phyloP scores from a whole-genome alignment of 92 coral and sea anemone species.

The Bergia puertoricense region DNA sequence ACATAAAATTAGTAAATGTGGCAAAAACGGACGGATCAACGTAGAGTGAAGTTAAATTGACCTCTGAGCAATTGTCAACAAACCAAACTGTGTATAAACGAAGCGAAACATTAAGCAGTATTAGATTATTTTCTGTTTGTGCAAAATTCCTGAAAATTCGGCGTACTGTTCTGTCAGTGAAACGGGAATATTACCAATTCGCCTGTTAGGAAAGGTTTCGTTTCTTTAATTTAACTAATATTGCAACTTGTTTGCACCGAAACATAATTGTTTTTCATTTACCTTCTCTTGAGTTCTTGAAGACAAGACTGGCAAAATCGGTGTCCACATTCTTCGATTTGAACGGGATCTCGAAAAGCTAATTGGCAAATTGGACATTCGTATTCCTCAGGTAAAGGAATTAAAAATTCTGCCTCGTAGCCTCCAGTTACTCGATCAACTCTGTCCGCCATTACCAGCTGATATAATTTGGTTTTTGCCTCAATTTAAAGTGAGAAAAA shows the following conservation, averaged over 20 bases:
- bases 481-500: neutral
- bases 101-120: neutral
- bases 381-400: constrained; percentile 88
- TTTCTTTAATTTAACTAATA: too few species aligned
- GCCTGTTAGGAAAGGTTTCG: neutral
- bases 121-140: neutral
- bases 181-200: neutral
- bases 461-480: neutral
- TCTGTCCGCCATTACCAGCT: constrained; percentile 81
- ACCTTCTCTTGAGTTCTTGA: constrained; percentile 94
- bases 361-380: constrained; percentile 99
- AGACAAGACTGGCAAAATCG: constrained; percentile 96
- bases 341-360: constrained; percentile 97
- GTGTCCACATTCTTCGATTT: constrained; percentile 97
- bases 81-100: neutral
- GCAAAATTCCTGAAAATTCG: neutral
- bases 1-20: neutral
- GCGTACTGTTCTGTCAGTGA: neutral
- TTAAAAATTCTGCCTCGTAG: constrained; percentile 89
- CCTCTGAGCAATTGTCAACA: neutral
- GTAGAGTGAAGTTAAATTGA: neutral
- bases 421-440: constrained; percentile 97
- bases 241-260: neutral
- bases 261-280: neutral
- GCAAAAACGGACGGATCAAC: neutral